Base-by-base conservation (phyloP, 2,888 invertebrate genomes). In the Ophraella communa region DNA sequence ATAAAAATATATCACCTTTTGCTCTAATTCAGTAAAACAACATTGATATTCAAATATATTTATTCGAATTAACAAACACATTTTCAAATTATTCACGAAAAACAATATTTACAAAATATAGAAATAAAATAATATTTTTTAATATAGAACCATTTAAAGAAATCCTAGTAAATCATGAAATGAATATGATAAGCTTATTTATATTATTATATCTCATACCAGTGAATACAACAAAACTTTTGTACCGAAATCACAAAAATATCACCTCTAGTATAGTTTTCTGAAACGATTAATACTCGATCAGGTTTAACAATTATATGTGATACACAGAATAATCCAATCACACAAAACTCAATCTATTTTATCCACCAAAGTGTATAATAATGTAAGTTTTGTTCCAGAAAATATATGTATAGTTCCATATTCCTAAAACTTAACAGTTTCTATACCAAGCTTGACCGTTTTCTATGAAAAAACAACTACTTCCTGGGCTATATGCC, bases 171-270 rank as follows among this genome's bases (percentile, higher is more conserved):
- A 54, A 35, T 27, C 21, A 42, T 20, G 30, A 60, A 44, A 59
- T 35, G 20, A 58, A 18, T 45, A 51, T 5, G 35, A 23, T 49
- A 33, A 44, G 39, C 52, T 42, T 44, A 60, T 60, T 52, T 60
- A 60, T 42, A 42, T 52, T 47, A 42, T 52, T 58, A 33, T 58
- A 49, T 60, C 52, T 60, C 52, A n/a, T n/a, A 60, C 52, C 52
- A 60, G 17, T 30, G 21, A 60, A 52, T 56, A 63, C 58, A 64
- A 67, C 60, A 67, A 68, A 68, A 55, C 58, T 67, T 69, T 71
- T 71, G 67, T 71, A 71, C 69, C 67, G 66, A 70, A 72, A 72
- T 73, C 73, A 73, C 73, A 73, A 69, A 73, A 71, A 69, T 73
- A 72, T 73, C 73, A 73, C 73, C 62, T 65, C 56, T 54, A 68